Percentiles rank a stretch among this genome's conserved stretches.
These are phyloP conservation scores for Drosophila auraria DNA, from an alignment of 1,140 invertebrate species.

Conservation along the genomic window DNA sequence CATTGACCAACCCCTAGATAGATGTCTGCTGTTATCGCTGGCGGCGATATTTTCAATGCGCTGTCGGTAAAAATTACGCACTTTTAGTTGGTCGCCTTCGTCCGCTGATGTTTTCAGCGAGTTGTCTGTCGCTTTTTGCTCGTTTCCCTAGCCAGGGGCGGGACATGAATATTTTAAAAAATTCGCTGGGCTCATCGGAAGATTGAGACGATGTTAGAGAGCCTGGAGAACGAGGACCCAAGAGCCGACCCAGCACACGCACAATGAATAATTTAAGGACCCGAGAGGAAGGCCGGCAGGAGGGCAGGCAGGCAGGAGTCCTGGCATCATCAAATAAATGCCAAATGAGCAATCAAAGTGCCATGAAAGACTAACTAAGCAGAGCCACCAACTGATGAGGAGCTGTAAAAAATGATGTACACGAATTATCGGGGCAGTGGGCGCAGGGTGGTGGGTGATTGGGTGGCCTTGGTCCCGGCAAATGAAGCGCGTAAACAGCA, in stretches of 20 bases:
- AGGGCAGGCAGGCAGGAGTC: constrained; percentile 10
- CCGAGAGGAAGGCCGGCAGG: constrained; percentile 20
- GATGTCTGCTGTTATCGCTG: constrained; percentile 48
- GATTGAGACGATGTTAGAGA: constrained; percentile 35
- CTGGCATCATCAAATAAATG: constrained; percentile 78
- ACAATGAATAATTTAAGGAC: constrained; percentile 74
- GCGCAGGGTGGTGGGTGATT: constrained; percentile 5
- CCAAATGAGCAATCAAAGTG: constrained; percentile 82
- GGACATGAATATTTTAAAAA: constrained; percentile 82
- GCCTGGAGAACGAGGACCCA: constrained; percentile 16
- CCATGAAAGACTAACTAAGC: constrained; percentile 77
- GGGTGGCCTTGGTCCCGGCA: constrained; percentile 18
- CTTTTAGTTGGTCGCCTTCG: constrained; percentile 69
- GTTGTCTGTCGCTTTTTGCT: constrained; percentile 37
- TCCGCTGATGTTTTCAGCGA: constrained; percentile 61
- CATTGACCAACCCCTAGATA: background rate
- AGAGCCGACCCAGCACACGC: constrained; percentile 28
- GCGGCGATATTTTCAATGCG: constrained; percentile 72
- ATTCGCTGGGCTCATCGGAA: constrained; percentile 58
- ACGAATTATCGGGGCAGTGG: constrained; percentile 63
- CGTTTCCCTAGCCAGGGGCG: constrained; percentile 65
- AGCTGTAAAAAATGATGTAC: constrained; percentile 79
- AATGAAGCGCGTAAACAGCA: constrained; percentile 78
- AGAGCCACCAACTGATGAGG: constrained; percentile 64
- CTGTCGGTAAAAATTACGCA: constrained; percentile 81